Conservation (phyloP, 2,888 invertebrate species). For the Thymelicus lineola region DNA sequence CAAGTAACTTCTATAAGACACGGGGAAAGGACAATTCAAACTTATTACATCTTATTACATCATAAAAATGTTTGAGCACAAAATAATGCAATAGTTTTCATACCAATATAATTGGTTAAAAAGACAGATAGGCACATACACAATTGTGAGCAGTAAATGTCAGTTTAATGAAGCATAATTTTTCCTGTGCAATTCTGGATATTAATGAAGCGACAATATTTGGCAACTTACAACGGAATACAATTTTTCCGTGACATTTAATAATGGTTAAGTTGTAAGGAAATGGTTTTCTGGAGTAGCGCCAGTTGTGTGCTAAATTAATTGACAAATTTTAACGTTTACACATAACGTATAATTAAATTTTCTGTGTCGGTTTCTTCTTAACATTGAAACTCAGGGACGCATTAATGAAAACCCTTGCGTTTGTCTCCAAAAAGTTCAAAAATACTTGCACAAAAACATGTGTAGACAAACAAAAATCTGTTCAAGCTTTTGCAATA, state of each 20-base stretch:
- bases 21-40: no score
- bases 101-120: neutral
- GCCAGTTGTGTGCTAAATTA: slow-evolving; percentile 15
- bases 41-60: no score
- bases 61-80: no score
- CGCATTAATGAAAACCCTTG: no score
- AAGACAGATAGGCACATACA: neutral
- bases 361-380: no score
- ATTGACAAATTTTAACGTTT: neutral
- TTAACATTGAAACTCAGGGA: no score
- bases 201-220: slow-evolving; percentile 15
- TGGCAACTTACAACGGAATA: slow-evolving; percentile 3
- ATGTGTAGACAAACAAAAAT: no score
- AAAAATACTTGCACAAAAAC: no score
- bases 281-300: slow-evolving; percentile 12
- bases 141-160: slow-evolving; percentile 16
- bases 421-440: no score
- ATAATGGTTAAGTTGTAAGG: slow-evolving; percentile 13
- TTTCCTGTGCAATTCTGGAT: neutral
- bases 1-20: no score
- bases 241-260: slow-evolving; percentile 17
- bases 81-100: no score
- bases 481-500: no score
- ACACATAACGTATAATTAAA: neutral
- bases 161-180: slow-evolving; percentile 3